These are phyloP conservation scores for Sylvia borin DNA, from an alignment of 2,797 vertebrate genomes.

Conservation along the genomic window DNA sequence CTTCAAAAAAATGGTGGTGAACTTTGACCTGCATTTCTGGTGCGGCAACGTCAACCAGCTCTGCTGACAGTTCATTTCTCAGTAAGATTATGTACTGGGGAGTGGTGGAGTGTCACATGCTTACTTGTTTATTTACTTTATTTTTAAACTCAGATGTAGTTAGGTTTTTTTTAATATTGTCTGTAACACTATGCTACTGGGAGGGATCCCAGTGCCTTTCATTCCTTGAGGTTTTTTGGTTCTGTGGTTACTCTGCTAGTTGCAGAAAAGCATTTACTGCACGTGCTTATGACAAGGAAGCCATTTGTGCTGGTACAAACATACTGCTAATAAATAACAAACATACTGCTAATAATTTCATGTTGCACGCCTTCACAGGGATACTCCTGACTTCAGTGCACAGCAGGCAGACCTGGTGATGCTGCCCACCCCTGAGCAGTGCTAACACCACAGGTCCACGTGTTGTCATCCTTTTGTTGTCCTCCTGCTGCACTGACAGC, in stretches of 20 bases:
- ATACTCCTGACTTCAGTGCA: background rate
- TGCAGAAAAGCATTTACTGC: background rate
- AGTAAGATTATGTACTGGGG: background rate
- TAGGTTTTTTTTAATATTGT: background rate
- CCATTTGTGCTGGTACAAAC: background rate
- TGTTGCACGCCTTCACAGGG: background rate
- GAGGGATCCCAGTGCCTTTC: background rate
- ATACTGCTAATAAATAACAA: background rate
- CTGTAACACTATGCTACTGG: background rate
- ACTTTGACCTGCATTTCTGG: background rate
- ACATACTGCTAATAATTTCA: background rate
- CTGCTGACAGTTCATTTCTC: background rate
- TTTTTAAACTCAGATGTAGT: slow-evolving; percentile 2
- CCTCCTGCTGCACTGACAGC: background rate
- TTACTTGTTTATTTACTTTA: slow-evolving; percentile 28
- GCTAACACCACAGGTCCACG: accelerated
- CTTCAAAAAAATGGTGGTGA: background rate
- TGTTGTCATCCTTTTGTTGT: too few species aligned
- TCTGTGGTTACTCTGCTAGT: background rate
- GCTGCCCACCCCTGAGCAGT: background rate
- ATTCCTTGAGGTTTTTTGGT: slow-evolving; percentile 15
- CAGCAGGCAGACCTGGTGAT: accelerated
- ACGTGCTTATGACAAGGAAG: background rate
- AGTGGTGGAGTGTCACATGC: background rate
- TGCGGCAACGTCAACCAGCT: background rate